Evolutionary conservation across 2,113 vertebrate genomes (phyloP).

Genomic region (Ahaetulla prasina): DNA sequence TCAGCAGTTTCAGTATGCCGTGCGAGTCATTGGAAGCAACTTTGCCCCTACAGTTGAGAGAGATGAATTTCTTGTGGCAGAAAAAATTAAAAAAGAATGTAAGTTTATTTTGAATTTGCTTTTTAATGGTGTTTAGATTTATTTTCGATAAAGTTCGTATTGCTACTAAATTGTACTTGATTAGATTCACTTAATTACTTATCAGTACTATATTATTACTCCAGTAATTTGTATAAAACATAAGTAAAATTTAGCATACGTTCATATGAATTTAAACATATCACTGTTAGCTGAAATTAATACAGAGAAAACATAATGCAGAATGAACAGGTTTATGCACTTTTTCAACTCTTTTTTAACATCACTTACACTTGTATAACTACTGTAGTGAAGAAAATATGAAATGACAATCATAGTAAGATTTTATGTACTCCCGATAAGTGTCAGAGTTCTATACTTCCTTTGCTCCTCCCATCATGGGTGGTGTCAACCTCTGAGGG

Average conservation of each 20-base stretch:
- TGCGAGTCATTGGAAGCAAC: constrained; percentile 97
- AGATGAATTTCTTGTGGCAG: constrained; percentile 94
- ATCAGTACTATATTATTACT: background rate
- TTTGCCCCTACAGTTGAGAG: constrained; percentile 95
- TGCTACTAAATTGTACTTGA: background rate
- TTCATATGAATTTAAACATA: background rate
- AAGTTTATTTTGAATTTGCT: constrained; percentile 57
- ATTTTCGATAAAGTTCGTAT: background rate
- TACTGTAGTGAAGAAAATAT: background rate
- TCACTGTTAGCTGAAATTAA: background rate
- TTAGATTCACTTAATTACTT: background rate
- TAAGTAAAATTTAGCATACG: background rate
- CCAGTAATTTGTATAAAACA: background rate
- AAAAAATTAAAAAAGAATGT: constrained; percentile 99
- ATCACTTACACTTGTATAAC: background rate
- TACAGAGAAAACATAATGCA: background rate
- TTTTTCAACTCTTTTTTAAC: background rate
- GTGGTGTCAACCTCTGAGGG: background rate
- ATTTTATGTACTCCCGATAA: background rate
- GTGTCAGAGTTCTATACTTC: background rate
- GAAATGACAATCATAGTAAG: background rate
- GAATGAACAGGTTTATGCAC: background rate
- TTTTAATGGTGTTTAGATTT: background rate
- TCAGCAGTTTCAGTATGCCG: constrained; percentile 96
- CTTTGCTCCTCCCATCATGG: background rate